Evolutionary conservation across 2,888 invertebrate genomes (phyloP).

Genomic region (Pemphredon lugubris): DNA sequence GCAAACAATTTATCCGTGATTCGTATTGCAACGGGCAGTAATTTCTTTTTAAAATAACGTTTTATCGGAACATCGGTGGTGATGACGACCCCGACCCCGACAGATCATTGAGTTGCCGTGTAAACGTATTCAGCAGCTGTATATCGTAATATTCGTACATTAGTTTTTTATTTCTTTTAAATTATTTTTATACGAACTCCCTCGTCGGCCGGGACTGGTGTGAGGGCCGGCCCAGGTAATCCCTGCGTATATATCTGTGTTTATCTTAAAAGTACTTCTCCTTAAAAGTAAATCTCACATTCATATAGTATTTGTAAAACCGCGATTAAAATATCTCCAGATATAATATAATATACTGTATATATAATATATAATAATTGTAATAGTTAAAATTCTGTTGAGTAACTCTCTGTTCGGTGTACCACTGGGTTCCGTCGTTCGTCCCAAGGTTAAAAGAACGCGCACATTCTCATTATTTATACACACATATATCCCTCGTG

Average conservation of each 20-base stretch:
- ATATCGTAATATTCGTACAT: conserved; percentile 49
- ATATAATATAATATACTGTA: conserved; percentile 67
- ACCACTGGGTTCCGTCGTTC: conserved; percentile 37
- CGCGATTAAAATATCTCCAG: conserved; percentile 77
- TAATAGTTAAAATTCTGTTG: conserved; percentile 75
- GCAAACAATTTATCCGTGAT: conserved; percentile 48
- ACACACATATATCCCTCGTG: background rate
- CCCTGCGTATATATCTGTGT: conserved; percentile 37
- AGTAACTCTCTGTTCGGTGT: conserved; percentile 62
- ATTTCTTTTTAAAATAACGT: conserved; percentile 37
- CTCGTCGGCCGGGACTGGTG: conserved; percentile 35
- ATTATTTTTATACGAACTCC: conserved; percentile 30
- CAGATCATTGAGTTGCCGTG: no score
- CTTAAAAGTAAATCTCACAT: conserved; percentile 76
- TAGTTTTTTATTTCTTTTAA: conserved; percentile 21
- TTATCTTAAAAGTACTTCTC: conserved; percentile 58
- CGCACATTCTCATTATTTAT: background rate
- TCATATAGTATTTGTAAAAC: conserved; percentile 77
- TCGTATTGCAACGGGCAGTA: conserved; percentile 42
- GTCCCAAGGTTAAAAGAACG: background rate
- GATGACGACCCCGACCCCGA: no score
- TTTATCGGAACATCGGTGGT: conserved; percentile 34
- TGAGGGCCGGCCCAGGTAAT: conserved; percentile 46
- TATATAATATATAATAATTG: conserved; percentile 52
- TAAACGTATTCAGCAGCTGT: conserved; percentile 77